Evolutionary conservation across 2,113 vertebrate species (phyloP), one percentile per base, ranked within the genome.

Genomic region (Cyprinodon tularosa): DNA sequence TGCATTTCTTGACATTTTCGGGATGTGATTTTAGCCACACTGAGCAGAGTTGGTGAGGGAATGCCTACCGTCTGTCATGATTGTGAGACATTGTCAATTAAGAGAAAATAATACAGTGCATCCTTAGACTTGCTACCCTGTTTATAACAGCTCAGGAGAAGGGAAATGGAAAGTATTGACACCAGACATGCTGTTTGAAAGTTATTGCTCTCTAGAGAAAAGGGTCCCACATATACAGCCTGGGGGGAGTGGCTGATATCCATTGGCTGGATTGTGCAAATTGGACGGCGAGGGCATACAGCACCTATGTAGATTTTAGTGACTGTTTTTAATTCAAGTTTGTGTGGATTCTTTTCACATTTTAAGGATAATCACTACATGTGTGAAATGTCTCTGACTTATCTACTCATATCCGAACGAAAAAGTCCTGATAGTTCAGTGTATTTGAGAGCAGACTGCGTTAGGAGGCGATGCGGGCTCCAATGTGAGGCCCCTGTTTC

Each of bases 191-290:
- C 90, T 89, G 86, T 79, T 83, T 84, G 67, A 80, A 87, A 88
- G 77, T 93, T 94, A 93, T 93, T 93, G 92, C 93, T 93, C 84
- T 87, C 87, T 76, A 83, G 73, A 77, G 71, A 84, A 85, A 57
- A 80, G 84, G 84, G 81, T 90, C 89, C 90, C 83, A 84, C 85
- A 87, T 90, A 83, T 84, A 77, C 78, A 92, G 87, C 79, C 86
- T 70, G 47, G 85, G 85, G 66, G 79, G 77, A 73, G 29, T 29
- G 29, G 29, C 84, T 81, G 80, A 85, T 71, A 77, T 90, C 89
- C 77, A 83, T 40, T 48, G 78, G 82, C 79, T 79, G 72, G 83
- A 86, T 90, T 92, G 91, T 92, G 91, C 91, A 93, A 92, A 92
- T 71, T 84, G 84, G 76, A 78, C 72, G 53, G 70, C 82, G 72